Base-by-base conservation (phyloP, 2,113 vertebrate genomes). In the Sinocyclocheilus anophthalmus region DNA sequence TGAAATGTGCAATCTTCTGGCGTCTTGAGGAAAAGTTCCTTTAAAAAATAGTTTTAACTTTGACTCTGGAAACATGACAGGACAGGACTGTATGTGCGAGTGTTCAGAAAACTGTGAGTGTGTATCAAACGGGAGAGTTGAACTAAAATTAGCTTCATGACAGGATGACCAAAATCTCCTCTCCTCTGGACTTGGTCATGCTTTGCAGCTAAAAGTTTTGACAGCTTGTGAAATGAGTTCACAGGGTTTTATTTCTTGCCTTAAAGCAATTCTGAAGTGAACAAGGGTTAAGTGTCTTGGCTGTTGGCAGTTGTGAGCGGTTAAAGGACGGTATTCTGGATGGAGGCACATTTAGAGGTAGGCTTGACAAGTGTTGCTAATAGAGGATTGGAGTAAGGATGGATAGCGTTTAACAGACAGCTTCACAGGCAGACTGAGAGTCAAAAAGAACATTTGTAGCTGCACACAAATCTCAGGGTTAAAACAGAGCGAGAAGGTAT, bases 181-280 rank as follows among this genome's bases (percentile, higher is more conserved):
- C 61, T 61, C 50, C 7, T 33, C 55, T 81, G 22, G n/a, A 81
- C 77, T 20, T 39, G 59, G 24, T 30, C 14, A 1, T 78, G 5
- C 61, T 55, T 75, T 72, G 84, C 73, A 78, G 63, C n/a, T 48
- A 20, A 85, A 83, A 77, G 33, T 78, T 73, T 24, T 83, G 86
- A 81, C 83, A 89, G 85, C 39, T 83, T 79, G 86, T 37, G 26
- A 79, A 89, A 72, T n/a, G 26, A 89, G 80, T 81, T 78, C 70
- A 82, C 45, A 14, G 45, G 22, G 37, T 73, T 85, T 67, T 77
- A 53, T 85, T 76, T 67, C 72, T 57, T 67, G 70, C 72, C 70
- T 85, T 57, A 4, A 55, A 75, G 26, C 39, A 37, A 69, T 48
- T 85, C 70, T 69, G 55, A 67, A 45, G 69, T 57, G 88, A 78